Evolutionary conservation across 2,113 vertebrate species (phyloP).

Genomic region (Periophthalmodon schlosseri): DNA sequence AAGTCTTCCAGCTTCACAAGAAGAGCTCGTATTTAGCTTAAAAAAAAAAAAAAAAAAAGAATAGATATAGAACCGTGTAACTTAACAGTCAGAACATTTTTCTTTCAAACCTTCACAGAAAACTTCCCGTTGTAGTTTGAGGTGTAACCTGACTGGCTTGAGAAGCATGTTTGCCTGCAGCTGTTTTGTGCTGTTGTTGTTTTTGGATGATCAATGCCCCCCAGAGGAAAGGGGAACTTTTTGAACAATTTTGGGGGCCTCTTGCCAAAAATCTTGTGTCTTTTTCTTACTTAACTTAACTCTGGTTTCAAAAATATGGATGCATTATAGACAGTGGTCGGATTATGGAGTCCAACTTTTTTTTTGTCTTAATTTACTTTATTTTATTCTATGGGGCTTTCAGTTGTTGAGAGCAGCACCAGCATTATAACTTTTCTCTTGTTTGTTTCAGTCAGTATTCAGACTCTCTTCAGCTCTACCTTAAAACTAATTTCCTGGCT

Average conservation of each 20-base stretch:
- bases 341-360: neutral
- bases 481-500: constrained; percentile 44
- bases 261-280: constrained; percentile 2
- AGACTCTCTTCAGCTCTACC: constrained; percentile 30
- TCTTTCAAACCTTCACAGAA: constrained; percentile 27
- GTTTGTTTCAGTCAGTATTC: constrained; percentile 28
- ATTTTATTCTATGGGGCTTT: neutral
- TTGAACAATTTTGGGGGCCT: neutral
- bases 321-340: neutral
- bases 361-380: neutral
- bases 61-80: neutral
- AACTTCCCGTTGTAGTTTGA: constrained; percentile 31
- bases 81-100: neutral
- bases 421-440: neutral
- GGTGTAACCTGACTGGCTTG: constrained; percentile 39
- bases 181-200: constrained; percentile 29
- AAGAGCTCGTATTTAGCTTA: neutral
- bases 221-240: constrained; percentile 39
- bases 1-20: neutral
- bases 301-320: neutral
- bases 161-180: constrained; percentile 34
- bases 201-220: constrained; percentile 56
- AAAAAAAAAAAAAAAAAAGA: neutral
- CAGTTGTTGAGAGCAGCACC: neutral
- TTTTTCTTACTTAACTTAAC: neutral